Conservation (phyloP, 2,797 vertebrate species). For the Hippopotamyrus pictus region DNA sequence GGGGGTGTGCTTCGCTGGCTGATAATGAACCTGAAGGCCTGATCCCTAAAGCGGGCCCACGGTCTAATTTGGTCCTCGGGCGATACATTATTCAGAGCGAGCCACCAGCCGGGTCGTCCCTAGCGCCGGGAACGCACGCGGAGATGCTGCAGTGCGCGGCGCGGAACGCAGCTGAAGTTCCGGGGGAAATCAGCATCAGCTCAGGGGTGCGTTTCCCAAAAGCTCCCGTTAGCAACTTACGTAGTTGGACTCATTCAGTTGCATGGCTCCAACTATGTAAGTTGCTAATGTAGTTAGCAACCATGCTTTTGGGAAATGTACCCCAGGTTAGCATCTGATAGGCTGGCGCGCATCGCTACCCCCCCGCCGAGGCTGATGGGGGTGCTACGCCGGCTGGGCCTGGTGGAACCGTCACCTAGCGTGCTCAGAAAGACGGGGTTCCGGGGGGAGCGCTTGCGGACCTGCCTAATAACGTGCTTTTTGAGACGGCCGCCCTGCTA, state of each 20-base stretch:
- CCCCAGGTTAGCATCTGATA: background rate
- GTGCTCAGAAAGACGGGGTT: background rate
- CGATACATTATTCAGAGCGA: slow-evolving; percentile 1
- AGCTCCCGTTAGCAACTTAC: no score
- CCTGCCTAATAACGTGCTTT: background rate
- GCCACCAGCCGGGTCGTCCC: background rate
- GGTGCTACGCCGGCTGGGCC: background rate
- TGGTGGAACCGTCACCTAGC: background rate
- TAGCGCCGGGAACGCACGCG: background rate
- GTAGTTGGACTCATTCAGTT: no score
- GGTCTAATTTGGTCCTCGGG: background rate
- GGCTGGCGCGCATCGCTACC: background rate
- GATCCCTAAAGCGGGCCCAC: background rate
- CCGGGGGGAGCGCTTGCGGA: background rate
- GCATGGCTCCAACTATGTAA: no score
- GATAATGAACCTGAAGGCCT: background rate
- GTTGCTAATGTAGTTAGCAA: no score
- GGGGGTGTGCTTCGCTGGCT: background rate
- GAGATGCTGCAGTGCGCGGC: background rate
- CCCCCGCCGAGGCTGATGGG: background rate
- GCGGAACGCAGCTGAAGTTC: background rate
- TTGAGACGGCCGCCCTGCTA: background rate
- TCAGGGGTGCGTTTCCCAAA: no score
- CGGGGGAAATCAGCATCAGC: background rate
- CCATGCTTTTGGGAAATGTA: no score